A percentile compares a stretch with the other conserved stretches of the same genome.
phyloP scores from a whole-genome alignment of 2,797 vertebrate species.

The Lindbergichthys nudifrons region DNA sequence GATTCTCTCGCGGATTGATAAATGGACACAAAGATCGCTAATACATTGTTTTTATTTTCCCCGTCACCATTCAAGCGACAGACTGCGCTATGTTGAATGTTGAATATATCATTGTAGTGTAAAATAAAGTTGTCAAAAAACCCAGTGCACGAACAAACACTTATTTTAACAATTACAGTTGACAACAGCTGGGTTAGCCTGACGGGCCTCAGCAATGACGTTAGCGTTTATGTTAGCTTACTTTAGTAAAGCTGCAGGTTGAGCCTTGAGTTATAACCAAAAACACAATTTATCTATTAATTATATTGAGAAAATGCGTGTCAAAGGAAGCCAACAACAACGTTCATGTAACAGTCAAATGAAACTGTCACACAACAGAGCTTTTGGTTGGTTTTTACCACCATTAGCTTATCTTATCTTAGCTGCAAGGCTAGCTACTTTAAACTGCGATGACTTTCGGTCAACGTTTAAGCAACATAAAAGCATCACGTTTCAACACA shows the following conservation, averaged over 20 bases:
- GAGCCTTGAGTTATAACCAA: fast-evolving
- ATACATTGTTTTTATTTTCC: not conserved
- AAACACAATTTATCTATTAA: fast-evolving
- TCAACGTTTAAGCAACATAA: not conserved
- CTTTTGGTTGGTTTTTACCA: not conserved
- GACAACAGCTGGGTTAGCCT: not conserved
- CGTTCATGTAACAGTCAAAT: fast-evolving
- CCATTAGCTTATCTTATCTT: slow-evolving; percentile 52
- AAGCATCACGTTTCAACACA: fast-evolving
- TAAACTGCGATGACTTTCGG: not conserved
- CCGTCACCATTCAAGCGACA: too few relatives aligned
- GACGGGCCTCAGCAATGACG: slow-evolving; percentile 7
- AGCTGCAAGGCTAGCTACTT: not conserved
- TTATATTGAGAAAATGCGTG: fast-evolving
- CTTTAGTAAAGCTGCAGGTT: not conserved
- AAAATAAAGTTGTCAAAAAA: not conserved
- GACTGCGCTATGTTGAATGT: too few relatives aligned
- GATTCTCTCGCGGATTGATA: not conserved
- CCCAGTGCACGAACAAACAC: fast-evolving
- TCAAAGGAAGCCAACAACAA: not conserved
- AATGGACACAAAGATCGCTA: not conserved
- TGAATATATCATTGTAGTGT: not conserved
- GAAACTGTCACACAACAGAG: not conserved
- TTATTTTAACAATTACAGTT: too few relatives aligned
- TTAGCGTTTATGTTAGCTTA: slow-evolving; percentile 10